Base-by-base conservation (phyloP, 2,113 vertebrate genomes). In the Tupaia tana region DNA sequence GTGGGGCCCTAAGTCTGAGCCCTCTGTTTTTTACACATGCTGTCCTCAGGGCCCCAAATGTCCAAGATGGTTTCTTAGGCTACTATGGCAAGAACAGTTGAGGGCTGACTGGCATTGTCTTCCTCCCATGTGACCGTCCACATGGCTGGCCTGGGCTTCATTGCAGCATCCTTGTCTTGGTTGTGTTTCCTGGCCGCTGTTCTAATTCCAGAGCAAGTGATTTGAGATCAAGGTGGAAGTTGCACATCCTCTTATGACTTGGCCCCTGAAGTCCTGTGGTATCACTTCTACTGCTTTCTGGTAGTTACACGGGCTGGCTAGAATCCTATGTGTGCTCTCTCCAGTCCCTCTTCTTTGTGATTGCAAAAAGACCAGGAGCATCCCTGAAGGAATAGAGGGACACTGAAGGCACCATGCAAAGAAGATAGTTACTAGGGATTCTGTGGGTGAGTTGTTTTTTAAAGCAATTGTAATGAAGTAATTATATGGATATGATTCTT, bases 401-500 rank as follows among this genome's bases (percentile, higher is more conserved):
- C 9, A 31, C 61, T 18, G 27, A 81, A 85, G 59, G 58, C 27
- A 18, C 24, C 27, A 9, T 31, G n/a, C 15, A 16, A n/a, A 54
- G 86, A 31, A 2, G 4, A n/a, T 18, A 27, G 3, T 31, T 11
- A 29, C 43, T 22, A 34, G 19, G 25, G 24, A 20, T 15, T 0
- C 12, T 10, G 14, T 43, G 43, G 43, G 43, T 43, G 43, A 43
- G 43, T 43, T 43, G 1, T 52, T 24, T 14, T 71, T 70, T 63
- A 73, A 71, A 79, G 61, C 86, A 5, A 12, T 64, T 70, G 81
- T 31, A 34, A 11, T 43, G 15, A 12, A 61, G 31, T 87, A 20
- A 64, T 31, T 59, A 24, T 34, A 22, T 89, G n/a, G n/a, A 4
- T 75, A 54, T 7, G 15, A 88, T 54, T 90, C 70, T 89, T 96